Evolutionary conservation across 2,113 vertebrate species (phyloP), one percentile per base, ranked within the genome.

Genomic region (Chaenogobius annularis): DNA sequence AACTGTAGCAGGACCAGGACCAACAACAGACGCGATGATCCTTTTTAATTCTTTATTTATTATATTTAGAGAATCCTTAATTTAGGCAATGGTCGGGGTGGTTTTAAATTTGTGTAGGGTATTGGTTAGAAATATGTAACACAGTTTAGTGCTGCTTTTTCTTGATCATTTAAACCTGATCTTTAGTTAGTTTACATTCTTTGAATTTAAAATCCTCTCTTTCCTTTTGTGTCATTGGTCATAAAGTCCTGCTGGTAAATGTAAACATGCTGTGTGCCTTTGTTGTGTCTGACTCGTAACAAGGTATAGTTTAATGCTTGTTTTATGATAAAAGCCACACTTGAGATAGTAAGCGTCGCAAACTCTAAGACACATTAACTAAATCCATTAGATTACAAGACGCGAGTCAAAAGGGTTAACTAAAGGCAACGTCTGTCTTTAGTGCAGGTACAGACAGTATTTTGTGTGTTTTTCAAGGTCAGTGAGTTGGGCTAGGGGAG

Each of bases 291-390:
- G 68, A 47, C 40, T 68, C 77, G 31, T 78, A 58, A 58, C 31
- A 58, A 44, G 46, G 26, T 65, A 66, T 48, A 37, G 26, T 43
- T 44, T 40, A 37, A 23, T 68, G 62, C 79, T 46, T 78, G 23
- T 68, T 72, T 70, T 62, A 44, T 22, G 67, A n/a, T 62, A 19
- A 70, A 71, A 75, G 46, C 66, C 68, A 78, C 20, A 50, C 13
- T 66, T 20, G 47, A 82, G 78, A 79, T 81, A 73, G 84, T 85
- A 84, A 77, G 84, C 63, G 73, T 59, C 63, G 55, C 83, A 85
- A 86, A 88, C 56, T 62, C 74, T 77, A 55, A 79, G 61, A 66
- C 59, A 72, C 73, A 75, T 79, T 61, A 69, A 62, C 23, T 20
- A 47, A 68, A 77, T 50, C 52, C 72, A 87, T 78, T 74, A 67